Evolutionary conservation across 1,140 invertebrate genomes (phyloP).

Genomic region (Micrasema minimum): DNA sequence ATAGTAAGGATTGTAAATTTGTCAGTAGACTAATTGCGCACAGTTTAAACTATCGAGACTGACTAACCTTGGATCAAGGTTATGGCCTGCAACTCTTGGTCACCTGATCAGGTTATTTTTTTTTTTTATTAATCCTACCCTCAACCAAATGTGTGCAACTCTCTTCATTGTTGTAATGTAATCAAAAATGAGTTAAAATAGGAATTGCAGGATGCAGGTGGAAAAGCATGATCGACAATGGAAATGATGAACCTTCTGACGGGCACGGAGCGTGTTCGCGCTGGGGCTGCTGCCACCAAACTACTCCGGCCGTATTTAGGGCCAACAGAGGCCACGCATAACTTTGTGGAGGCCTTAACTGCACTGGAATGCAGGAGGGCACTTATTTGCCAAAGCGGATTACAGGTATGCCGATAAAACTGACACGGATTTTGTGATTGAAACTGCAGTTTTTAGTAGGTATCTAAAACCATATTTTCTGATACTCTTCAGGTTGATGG

Average conservation of each 20-base stretch:
- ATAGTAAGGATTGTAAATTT: no score
- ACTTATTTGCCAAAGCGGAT: no score
- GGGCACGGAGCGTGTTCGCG: conserved; percentile 60
- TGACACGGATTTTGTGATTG: no score
- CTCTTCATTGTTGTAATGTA: no score
- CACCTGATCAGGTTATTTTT: conserved; percentile 68
- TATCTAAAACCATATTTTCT: no score
- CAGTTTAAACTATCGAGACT: conserved; percentile 79
- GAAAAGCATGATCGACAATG: conserved; percentile 68
- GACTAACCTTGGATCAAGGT: conserved; percentile 76
- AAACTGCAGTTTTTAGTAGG: not conserved
- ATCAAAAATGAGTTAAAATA: no score
- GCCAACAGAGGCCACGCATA: conserved; percentile 64
- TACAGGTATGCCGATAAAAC: no score
- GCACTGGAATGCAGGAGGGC: conserved; percentile 72
- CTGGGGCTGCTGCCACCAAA: conserved; percentile 69
- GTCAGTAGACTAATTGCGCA: no score
- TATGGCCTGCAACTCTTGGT: conserved; percentile 82
- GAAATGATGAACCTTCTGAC: conserved; percentile 65
- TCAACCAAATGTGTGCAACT: not conserved
- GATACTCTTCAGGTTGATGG: conserved; percentile 79
- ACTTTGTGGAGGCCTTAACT: conserved; percentile 79
- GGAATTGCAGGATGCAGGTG: conserved; percentile 69
- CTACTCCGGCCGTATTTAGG: conserved; percentile 71
- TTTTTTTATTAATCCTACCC: not conserved